Evolutionary conservation across 92 coral and sea anemone species (phyloP), one percentile per base, ranked within the genome.

Genomic region (Pocillopora meandrina): DNA sequence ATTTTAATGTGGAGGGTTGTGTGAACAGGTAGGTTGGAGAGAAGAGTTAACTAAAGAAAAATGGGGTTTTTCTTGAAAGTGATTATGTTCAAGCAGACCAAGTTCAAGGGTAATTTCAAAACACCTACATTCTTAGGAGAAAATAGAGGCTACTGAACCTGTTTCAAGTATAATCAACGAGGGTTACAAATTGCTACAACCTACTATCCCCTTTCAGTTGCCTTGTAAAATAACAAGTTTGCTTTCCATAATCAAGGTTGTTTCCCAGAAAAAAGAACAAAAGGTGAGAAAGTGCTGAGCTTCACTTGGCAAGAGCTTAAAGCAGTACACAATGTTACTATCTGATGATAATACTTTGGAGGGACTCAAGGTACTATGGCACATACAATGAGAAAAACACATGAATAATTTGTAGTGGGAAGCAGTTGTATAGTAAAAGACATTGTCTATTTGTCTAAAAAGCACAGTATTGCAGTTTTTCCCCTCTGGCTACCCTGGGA

Each of bases 401-500:
- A 11, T 36, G 71, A 11, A 21, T 23, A 5, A 66, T 66, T 6
- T 2, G 12, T 0, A 66, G 71, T 11, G 42, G 42, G 31, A 26
- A 26, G 31, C 31, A 26, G 31, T 26, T 26, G 31, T 26, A 26
- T 26, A 26, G 31, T 26, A 26, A 26, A 26, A 26, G 86, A 58
- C 61, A 58, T 86, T 42, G 72, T 75, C 35, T 42, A 65, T 26
- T 6, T 75, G 20, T 79, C 86, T 33, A 16, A 20, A 16, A 57
- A 35, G n/a, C 42, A 74, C 75, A 56, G 61, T 34, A 47, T 85
- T 61, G 75, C 49, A 72, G 36, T 89, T 26, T 33, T 63, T 42
- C 89, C 84, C 1, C 77, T 89, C 60, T 85, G 89, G 92, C 87
- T 85, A 8, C 90, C 90, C 15, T 60, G 84, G 78, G 84, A 86